Evolutionary conservation across 2,113 vertebrate species (phyloP), one percentile per base, ranked within the genome.

Genomic region (Thamnaconus septentrionalis): DNA sequence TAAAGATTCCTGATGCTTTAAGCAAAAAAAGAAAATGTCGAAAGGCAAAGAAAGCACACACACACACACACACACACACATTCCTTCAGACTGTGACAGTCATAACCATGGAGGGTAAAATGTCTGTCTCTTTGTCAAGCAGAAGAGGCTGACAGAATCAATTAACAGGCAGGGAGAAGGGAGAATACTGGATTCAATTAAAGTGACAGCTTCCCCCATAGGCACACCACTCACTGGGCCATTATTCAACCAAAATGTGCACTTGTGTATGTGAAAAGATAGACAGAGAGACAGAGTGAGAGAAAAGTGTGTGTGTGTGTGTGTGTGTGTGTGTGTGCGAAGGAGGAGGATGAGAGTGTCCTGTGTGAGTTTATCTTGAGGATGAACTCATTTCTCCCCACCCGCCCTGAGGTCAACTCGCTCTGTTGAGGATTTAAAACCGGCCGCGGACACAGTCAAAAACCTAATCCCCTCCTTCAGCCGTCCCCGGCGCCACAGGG

Each of bases 181-280:
- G 85, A 86, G 82, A 84, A 88, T 81, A 83, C 81, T 76, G 79
- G 80, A 85, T 88, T 88, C 85, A 90, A 90, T 90, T 88, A 90
- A 87, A 88, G 69, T 87, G 88, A 88, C 88, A 88, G 84, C 85
- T 84, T 86, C 59, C 74, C 85, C 85, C 79, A 86, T 80, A 82
- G 88, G 84, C 87, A 75, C 68, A 80, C 73, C 66, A 60, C 82
- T 84, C 80, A 73, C 83, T 79, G 80, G 73, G 85, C 77, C 77
- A 86, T 88, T 88, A 88, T 88, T 85, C 77, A 82, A 63, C 85
- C 73, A 79, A 84, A 81, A 42, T 54, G 66, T 57, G 70, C 61
- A 52, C 75, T 48, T 74, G 53, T 66, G 54, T 76, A 58, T 62
- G 64, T 47, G 4, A 41, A 54, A 39, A 44, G 48, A 8, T 52